Conservation (phyloP, 2,888 invertebrate species). For the Eutolmus rufibarbis region DNA sequence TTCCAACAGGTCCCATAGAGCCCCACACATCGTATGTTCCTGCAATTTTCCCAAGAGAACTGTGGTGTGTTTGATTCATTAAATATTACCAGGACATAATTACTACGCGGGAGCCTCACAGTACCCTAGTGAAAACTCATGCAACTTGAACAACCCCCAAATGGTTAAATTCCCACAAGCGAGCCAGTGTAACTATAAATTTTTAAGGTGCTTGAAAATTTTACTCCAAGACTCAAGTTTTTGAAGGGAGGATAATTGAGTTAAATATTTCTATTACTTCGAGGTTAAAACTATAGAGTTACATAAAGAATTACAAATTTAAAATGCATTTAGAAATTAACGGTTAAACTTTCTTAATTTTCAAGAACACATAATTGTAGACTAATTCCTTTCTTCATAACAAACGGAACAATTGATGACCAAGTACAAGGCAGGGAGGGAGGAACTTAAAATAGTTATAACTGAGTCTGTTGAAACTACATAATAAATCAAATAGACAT, state of each 20-base stretch:
- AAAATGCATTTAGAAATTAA: neutral
- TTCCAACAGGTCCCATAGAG: neutral
- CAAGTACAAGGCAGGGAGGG: neutral
- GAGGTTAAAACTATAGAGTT: neutral
- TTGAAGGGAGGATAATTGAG: neutral
- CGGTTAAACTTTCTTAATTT: neutral
- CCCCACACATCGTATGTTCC: neutral
- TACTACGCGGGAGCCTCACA: neutral
- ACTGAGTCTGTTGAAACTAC: neutral
- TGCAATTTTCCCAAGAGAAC: neutral
- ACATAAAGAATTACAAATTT: neutral
- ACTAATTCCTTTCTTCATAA: neutral
- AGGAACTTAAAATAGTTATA: neutral
- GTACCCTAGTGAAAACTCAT: neutral
- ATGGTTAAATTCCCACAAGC: neutral
- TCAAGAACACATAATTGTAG: neutral
- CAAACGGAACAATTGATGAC: neutral
- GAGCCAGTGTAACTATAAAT: neutral
- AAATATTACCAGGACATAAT: neutral
- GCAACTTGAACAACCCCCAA: neutral
- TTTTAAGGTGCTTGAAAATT: neutral
- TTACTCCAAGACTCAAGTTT: neutral
- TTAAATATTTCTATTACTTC: neutral
- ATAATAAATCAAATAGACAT: neutral
- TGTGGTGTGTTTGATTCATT: neutral